Evolutionary conservation across 1,140 invertebrate species (phyloP), one percentile per base, ranked within the genome.

Genomic region (Macrocentrus cingulum): DNA sequence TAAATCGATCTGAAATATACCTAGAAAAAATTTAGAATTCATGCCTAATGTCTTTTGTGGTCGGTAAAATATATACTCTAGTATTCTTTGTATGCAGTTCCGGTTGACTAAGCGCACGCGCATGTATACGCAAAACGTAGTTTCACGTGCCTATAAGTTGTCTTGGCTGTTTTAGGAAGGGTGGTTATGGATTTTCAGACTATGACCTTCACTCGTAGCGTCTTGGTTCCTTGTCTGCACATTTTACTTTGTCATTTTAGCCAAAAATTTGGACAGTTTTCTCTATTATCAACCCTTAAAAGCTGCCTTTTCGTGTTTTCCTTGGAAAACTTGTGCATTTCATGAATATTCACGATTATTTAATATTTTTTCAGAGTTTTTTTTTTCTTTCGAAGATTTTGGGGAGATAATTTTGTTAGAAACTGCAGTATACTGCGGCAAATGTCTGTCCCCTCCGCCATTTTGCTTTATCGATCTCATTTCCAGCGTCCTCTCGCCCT

Each of bases 181-280:
- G 63, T 65, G 69, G 63, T 71, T 75, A 75, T 75, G 70, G 72
- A 75, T 74, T 74, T 75, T 75, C 66, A 66, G 68, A 60, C 63
- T 56, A 63, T 65, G 65, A 70, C 68, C 66, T 72, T 74, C 67
- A 66, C 66, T 66, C 66, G 50, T 42, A 61, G 22, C 60, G 41
- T 45, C 60, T 19, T 41, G 49, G 52, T 41, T 54, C 45, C 48
- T 50, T 53, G 51, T 60, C 60, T 42, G 34, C 51, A 56, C 25
- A 42, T 23, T 49, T 59, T 9, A 15, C 25, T 44, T 36, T 22
- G 13, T 48, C 20, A 8, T 11, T n/a, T 23, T 20, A 1, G 6
- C 29, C 29, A n/a, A n/a, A n/a, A n/a, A 34, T 34, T 34, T 34
- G 11, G 29, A 34, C 11, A 6, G 29, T 34, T 34, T 34, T 34